phyloP scores from a whole-genome alignment of 2,797 vertebrate genomes.

The Tangara arthus region DNA sequence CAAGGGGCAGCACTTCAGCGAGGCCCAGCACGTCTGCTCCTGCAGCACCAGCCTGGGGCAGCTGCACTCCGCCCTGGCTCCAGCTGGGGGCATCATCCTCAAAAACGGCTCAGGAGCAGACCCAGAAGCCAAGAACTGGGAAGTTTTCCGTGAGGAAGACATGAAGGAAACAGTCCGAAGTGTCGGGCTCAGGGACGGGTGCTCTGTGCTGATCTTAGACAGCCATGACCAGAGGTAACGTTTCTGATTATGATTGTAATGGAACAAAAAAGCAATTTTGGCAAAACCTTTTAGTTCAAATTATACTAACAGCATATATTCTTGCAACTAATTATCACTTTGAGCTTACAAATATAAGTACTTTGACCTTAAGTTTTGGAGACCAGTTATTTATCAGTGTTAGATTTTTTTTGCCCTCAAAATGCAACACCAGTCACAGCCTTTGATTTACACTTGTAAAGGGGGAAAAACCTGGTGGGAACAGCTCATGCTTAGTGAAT shows the following conservation, averaged over 20 bases:
- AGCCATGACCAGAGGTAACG: slow-evolving; percentile 81
- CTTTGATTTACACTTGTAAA: background rate
- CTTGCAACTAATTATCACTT: background rate
- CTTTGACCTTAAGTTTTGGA: background rate
- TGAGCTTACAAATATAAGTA: background rate
- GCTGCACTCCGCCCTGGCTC: slow-evolving; percentile 33
- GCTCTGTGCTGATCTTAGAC: slow-evolving; percentile 84
- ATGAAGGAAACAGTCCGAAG: slow-evolving; percentile 85
- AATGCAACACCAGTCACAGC: background rate
- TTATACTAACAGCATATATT: rapidly evolving
- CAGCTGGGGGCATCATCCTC: slow-evolving; percentile 70
- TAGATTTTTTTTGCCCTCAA: background rate
- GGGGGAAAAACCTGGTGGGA: background rate
- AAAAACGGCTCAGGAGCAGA: background rate
- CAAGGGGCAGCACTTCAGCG: slow-evolving; percentile 58
- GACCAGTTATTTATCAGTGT: background rate
- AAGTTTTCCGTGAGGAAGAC: slow-evolving; percentile 76
- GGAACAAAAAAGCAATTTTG: background rate
- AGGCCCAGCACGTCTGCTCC: slow-evolving; percentile 52
- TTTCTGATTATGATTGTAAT: background rate
- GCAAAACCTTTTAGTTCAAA: background rate
- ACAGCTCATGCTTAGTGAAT: background rate
- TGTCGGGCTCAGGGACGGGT: slow-evolving; percentile 84
- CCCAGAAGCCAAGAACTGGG: slow-evolving; percentile 74
- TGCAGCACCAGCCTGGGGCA: slow-evolving; percentile 58